A percentile compares a stretch with the other conserved stretches of the same genome.
Conservation (phyloP, 2,888 invertebrate genomes). For the Embidobia sp. region DNA sequence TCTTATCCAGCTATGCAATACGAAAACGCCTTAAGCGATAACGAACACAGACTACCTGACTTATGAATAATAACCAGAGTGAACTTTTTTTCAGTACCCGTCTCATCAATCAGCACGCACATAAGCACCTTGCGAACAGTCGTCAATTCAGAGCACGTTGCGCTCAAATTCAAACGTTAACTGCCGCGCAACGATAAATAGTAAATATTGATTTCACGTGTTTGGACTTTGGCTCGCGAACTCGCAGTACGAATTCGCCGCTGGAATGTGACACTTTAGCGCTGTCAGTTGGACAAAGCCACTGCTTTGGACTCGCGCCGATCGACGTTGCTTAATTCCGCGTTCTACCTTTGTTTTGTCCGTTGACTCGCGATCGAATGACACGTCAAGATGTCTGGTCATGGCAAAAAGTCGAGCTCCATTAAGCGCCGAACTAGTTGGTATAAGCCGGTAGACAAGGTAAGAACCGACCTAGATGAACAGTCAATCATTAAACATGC, state of each 20-base stretch:
- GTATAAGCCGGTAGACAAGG: conserved; percentile 20
- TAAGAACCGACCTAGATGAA: no score
- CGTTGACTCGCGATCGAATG: not conserved
- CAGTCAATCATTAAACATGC: no score
- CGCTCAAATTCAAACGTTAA: conserved; percentile 6
- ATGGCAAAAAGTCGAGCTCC: conserved; percentile 7
- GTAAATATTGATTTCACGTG: conserved; percentile 46
- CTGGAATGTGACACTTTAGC: conserved; percentile 19
- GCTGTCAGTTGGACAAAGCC: not conserved
- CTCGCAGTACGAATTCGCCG: conserved; percentile 25
- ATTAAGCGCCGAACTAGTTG: conserved; percentile 29
- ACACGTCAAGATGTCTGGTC: not conserved
- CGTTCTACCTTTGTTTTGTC: not conserved
- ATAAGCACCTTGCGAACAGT: no score
- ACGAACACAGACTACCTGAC: no score
- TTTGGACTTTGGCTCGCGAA: conserved; percentile 19
- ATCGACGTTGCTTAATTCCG: not conserved
- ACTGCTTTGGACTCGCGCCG: no score
- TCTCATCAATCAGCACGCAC: not conserved
- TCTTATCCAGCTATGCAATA: not conserved
- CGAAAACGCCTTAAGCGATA: not conserved
- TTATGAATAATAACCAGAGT: not conserved
- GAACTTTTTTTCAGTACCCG: no score
- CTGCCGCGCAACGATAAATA: conserved; percentile 18
- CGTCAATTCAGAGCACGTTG: not conserved